Percentiles rank a stretch among this genome's conserved stretches.
phyloP scores from a whole-genome alignment of 2,113 vertebrate species.

The Neopipo cinnamomea region DNA sequence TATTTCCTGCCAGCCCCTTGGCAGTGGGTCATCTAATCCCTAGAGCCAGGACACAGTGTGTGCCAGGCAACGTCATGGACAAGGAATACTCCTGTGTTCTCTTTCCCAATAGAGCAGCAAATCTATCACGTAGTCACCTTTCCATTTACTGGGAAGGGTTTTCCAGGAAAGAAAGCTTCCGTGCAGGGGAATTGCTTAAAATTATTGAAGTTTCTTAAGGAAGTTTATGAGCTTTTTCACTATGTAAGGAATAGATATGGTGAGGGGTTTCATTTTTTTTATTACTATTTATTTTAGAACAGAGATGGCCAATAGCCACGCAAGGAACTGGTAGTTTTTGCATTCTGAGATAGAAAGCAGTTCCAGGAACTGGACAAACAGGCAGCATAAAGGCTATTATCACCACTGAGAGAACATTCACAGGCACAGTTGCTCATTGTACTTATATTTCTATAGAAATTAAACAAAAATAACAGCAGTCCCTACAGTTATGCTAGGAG shows the following conservation, averaged over 20 bases:
- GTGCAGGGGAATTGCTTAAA: not conserved
- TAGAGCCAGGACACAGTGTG: not conserved
- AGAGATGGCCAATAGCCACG: not conserved
- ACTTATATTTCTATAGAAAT: not conserved
- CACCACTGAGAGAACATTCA: not conserved
- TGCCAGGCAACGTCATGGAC: not conserved
- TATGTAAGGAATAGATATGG: not conserved
- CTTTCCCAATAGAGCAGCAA: not conserved
- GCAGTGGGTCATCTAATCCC: not conserved
- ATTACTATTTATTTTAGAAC: not conserved
- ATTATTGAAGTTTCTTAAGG: not conserved
- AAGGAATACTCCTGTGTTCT: not conserved
- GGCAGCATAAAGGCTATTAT: not conserved
- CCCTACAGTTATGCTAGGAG: not conserved
- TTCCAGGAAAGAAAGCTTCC: not conserved
- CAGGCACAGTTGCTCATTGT: not conserved
- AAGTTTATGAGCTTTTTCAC: not conserved
- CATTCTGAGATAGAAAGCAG: not conserved
- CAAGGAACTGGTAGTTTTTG: not conserved
- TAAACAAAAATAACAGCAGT: not conserved
- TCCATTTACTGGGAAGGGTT: not conserved
- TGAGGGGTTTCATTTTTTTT: not conserved
- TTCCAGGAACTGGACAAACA: slow-evolving; percentile 21
- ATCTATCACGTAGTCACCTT: not conserved
- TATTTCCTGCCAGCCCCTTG: not conserved